A percentile compares a stretch with the other conserved stretches of the same genome.
Conservation (phyloP, 2,888 invertebrate species). For the Phyllotreta cruciferae region DNA sequence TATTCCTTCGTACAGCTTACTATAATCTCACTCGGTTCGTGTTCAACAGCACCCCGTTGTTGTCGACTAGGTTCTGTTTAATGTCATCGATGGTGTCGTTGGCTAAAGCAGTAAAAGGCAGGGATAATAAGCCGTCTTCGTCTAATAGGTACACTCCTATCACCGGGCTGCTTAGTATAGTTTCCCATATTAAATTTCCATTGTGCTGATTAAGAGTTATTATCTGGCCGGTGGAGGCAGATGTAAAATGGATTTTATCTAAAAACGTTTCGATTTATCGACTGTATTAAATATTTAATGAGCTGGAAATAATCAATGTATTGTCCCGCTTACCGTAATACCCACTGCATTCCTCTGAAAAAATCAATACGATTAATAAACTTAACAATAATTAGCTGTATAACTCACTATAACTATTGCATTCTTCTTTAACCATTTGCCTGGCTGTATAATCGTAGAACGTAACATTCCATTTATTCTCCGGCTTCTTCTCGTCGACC, state of each 20-base stretch:
- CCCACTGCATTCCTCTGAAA: constrained; percentile 4
- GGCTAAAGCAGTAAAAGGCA: constrained; percentile 90
- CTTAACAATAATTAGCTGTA: background rate
- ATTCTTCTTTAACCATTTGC: constrained; percentile 78
- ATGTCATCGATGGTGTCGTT: constrained; percentile 80
- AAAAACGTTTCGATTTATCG: constrained; percentile 30
- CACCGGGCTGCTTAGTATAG: constrained; percentile 86
- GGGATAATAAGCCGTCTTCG: constrained; percentile 77
- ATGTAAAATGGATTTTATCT: constrained; percentile 90
- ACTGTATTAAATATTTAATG: too few species aligned
- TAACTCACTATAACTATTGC: constrained; percentile 70
- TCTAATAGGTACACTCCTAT: constrained; percentile 86
- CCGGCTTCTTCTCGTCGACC: constrained; percentile 80
- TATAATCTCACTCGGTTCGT: constrained; percentile 63
- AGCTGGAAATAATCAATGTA: background rate
- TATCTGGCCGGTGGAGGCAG: constrained; percentile 86
- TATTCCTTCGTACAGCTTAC: constrained; percentile 55
- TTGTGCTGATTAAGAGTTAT: constrained; percentile 83
- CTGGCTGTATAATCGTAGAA: constrained; percentile 93
- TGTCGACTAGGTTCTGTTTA: constrained; percentile 52
- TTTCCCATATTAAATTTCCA: constrained; percentile 88
- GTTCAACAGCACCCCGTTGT: constrained; percentile 57
- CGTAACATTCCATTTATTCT: constrained; percentile 94
- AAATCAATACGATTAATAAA: background rate
- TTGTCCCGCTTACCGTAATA: constrained; percentile 1